A percentile compares a stretch with the other conserved stretches of the same genome.
Evolutionary conservation across 2,113 vertebrate species (phyloP).

Genomic region (Orthochromis malagaraziensis): DNA sequence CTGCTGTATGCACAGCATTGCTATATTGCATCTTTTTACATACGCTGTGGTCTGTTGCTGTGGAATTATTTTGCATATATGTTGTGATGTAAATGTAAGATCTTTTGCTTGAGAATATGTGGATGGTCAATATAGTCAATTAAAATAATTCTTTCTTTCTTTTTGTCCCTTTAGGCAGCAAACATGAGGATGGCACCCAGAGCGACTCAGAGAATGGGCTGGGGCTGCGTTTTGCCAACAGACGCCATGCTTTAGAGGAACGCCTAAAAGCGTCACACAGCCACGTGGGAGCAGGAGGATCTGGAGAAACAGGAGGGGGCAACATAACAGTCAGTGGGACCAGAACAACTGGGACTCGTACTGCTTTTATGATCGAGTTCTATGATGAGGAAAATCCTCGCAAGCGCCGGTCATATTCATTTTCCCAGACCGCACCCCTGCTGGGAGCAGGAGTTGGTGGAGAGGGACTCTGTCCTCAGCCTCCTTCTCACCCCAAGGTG

Average conservation of each 20-base stretch:
- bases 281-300: constrained; percentile 51
- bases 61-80: not conserved
- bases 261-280: constrained; percentile 78
- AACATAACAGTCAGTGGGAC: constrained; percentile 27
- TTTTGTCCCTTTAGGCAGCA: constrained; percentile 78
- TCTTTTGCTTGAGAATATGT: not conserved
- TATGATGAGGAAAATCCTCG: constrained; percentile 89
- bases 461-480: constrained; percentile 78
- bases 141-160: not conserved
- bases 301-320: not conserved
- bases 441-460: constrained; percentile 58
- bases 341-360: constrained; percentile 67
- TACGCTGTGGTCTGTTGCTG: not conserved
- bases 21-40: not conserved
- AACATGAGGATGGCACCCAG: constrained; percentile 96
- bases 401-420: constrained; percentile 89
- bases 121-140: not conserved
- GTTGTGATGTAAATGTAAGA: not conserved
- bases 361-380: constrained; percentile 92
- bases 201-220: constrained; percentile 93
- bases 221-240: constrained; percentile 81
- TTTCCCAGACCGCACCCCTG: constrained; percentile 83
- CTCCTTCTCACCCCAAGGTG: constrained; percentile 77
- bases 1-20: not conserved
- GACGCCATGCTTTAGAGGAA: constrained; percentile 81